Evolutionary conservation across 2,888 invertebrate genomes (phyloP).

Genomic region (Andrena haemorrhoa): DNA sequence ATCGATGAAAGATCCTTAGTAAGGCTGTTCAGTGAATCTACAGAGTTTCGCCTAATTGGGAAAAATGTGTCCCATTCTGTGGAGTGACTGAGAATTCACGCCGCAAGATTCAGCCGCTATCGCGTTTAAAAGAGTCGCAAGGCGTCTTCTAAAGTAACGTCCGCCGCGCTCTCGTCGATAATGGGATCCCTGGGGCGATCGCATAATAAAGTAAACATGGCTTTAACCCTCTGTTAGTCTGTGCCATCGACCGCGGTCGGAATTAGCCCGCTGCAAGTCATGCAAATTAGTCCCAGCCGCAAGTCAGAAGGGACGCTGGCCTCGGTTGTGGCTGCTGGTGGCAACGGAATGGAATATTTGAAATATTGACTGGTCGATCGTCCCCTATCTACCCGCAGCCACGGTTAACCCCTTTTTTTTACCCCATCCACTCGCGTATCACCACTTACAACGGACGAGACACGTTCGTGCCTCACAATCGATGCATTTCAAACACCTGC

Average conservation of each 20-base stretch:
- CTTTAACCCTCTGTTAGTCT: slow-evolving; percentile 64
- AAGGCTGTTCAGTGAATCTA: too few relatives aligned
- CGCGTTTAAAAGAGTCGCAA: slow-evolving; percentile 46
- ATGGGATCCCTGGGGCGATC: slow-evolving; percentile 65
- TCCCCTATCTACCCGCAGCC: not conserved
- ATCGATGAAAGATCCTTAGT: too few relatives aligned
- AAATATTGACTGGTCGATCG: slow-evolving; percentile 60
- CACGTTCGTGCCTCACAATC: too few relatives aligned
- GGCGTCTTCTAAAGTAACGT: slow-evolving; percentile 14
- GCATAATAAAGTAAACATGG: slow-evolving; percentile 73
- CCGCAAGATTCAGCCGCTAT: not conserved
- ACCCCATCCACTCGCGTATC: not conserved
- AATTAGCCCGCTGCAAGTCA: slow-evolving; percentile 71
- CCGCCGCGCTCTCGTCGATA: slow-evolving; percentile 61
- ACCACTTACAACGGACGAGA: too few relatives aligned
- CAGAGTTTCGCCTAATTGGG: too few relatives aligned
- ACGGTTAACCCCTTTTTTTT: slow-evolving; percentile 15
- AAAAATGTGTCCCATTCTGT: too few relatives aligned
- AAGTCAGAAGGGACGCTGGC: slow-evolving; percentile 57
- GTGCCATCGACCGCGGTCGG: slow-evolving; percentile 67
- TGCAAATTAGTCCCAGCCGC: slow-evolving; percentile 70
- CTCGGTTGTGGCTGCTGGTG: slow-evolving; percentile 33
- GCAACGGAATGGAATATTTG: slow-evolving; percentile 65
- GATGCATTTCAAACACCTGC: too few relatives aligned
- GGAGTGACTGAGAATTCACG: not conserved